Evolutionary conservation across 2,113 vertebrate species (phyloP).

Genomic region (Aegithalos caudatus): DNA sequence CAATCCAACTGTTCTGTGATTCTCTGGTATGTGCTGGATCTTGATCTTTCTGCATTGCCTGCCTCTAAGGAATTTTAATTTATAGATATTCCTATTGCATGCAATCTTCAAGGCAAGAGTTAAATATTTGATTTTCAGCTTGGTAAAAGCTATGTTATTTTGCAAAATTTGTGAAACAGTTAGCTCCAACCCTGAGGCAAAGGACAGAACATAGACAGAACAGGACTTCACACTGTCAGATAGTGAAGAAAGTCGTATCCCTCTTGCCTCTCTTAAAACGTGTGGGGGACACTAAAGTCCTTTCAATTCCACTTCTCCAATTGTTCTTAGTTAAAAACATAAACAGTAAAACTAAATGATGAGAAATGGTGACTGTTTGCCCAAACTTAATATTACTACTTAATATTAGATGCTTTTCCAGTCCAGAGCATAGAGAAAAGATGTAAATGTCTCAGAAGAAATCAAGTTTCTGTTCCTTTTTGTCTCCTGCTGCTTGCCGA

Average conservation of each 20-base stretch:
- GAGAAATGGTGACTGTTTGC: background rate
- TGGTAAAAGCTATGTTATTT: background rate
- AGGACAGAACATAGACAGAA: background rate
- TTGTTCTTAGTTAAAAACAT: background rate
- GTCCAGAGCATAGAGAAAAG: background rate
- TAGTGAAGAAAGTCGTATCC: background rate
- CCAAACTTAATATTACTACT: too few relatives aligned
- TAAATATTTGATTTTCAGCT: background rate
- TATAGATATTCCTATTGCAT: background rate
- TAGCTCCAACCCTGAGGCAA: background rate
- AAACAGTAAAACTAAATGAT: background rate
- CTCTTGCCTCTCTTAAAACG: background rate
- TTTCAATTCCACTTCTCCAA: background rate
- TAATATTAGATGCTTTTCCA: background rate
- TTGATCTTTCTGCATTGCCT: background rate
- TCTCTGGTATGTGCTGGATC: background rate
- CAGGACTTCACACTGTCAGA: background rate
- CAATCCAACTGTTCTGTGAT: background rate
- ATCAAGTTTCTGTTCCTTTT: background rate
- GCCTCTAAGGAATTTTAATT: background rate
- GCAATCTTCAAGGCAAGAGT: background rate
- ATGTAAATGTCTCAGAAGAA: background rate
- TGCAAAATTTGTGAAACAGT: background rate
- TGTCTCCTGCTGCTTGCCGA: background rate
- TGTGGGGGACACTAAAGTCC: background rate